Base-by-base conservation (phyloP, 2,797 vertebrate genomes). In the Zonotrichia albicollis region DNA sequence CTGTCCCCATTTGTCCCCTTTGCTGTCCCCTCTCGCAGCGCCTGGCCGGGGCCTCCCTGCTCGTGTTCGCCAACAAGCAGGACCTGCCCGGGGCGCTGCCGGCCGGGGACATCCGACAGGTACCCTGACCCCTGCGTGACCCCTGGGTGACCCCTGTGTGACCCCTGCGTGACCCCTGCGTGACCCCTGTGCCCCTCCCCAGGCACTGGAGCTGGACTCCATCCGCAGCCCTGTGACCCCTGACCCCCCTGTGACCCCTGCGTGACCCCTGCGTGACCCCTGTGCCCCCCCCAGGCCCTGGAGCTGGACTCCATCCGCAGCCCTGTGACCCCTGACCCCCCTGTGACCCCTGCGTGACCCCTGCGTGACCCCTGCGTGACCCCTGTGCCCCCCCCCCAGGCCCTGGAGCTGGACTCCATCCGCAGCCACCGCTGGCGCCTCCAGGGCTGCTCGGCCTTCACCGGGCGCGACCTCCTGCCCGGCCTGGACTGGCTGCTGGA, bases 1-100 rank as follows among this genome's bases (percentile, higher is more conserved):
- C 36, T 20, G 4, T 16, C 6, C 15, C 15, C n/a, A n/a, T n/a
- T n/a, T 1, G 4, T 6, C 18, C 11, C 30, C n/a, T n/a, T n/a
- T n/a, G n/a, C n/a, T 32, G 53, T 13, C 29, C 10, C 32, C n/a
- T n/a, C 54, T 38, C 54, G 6, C 40, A 65, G 75, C 61, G 75
- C 40, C n/a, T 66, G 50, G 75, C 75, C 27, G 75, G 75, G 6
- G 75, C 75, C 61, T 66, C 75, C 16, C 75, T 78, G 26, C 75
- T 78, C 4, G 75, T 78, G 12, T 78, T 66, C 6, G 75, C 61
- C 75, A 78, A 78, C 75, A 66, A 78, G 10, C 75, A 78, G 75
- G 75, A 78, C 75, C 75, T 66, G 40, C 61, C 75, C 0, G 61
- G 61, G n/a, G 75, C 75, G 10, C 61, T 65, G 61, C 50, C 61